Base-by-base conservation (phyloP, 2,888 invertebrate species). In the Lepeophtheirus nordmannii region DNA sequence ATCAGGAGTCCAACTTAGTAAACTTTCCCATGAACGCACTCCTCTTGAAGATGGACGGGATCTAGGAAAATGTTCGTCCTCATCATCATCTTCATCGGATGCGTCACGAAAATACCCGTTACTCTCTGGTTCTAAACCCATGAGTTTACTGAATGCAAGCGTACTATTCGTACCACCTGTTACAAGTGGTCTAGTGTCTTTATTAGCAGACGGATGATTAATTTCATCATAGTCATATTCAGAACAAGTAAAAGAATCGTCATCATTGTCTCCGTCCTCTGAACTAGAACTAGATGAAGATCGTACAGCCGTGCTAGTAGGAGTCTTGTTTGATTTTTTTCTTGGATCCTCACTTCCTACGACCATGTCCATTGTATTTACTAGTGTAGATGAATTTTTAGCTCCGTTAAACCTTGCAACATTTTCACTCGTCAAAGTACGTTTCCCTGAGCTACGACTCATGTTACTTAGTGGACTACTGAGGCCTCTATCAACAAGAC, bases 171-270 rank as follows among this genome's bases (percentile, higher is more conserved):
- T n/a, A 7, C 30, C 17, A 14, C n/a, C 39, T 12, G 30, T 37
- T 12, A 37, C 58, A 38, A 65, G 30, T 9, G 65, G 58, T 30
- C 23, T 17, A 57, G 53, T 30, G 38, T 20, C 58, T n/a, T 53
- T 53, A 22, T 63, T 53, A 30, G 30, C 30, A 30, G 30, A 30
- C 1, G 22, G 63, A 14, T 53, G 46, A 20, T 63, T 22, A 2
- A 38, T 53, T 22, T 53, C 58, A 73, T 93, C 93, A 75, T 92
- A 93, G 76, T 96, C 96, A 74, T 93, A 93, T 79, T 94, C 94
- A 0, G 94, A 94, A 78, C 94, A 96, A 12, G 94, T 96, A 78
- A 96, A 96, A 71, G 93, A 93, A 74, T 96, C 94, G 77, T 94
- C 92, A 8, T 86, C 87, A 70, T 85, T 86, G 76, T 93, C 93